Percentiles rank a stretch among this genome's conserved stretches.
Evolutionary conservation across 2,797 vertebrate species (phyloP).

Genomic region (Melanotaenia boesemani): DNA sequence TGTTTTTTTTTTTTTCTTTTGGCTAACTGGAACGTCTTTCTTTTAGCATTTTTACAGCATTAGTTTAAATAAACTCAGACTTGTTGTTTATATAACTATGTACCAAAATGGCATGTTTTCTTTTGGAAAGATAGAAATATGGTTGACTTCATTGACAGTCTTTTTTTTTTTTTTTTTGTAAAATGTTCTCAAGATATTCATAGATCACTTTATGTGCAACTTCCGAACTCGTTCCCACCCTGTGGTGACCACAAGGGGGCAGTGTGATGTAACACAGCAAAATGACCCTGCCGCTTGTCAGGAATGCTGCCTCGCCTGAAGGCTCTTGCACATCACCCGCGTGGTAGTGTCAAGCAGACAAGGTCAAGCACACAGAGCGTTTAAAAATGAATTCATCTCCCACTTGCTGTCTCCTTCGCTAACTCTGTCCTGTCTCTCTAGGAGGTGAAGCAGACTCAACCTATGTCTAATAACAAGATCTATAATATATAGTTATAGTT

Average conservation of each 20-base stretch:
- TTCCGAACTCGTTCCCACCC: neutral
- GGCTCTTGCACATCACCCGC: slow-evolving; percentile 63
- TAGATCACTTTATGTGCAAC: slow-evolving; percentile 30
- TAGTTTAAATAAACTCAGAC: slow-evolving; percentile 12
- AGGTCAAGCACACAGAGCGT: slow-evolving; percentile 78
- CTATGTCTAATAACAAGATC: slow-evolving; percentile 41
- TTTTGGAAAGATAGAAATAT: neutral
- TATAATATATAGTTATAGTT: slow-evolving; percentile 23
- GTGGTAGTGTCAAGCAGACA: slow-evolving; percentile 77
- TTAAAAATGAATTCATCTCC: slow-evolving; percentile 80
- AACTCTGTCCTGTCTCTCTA: slow-evolving; percentile 22
- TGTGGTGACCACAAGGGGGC: slow-evolving; percentile 77
- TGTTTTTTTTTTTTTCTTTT: slow-evolving; percentile 19
- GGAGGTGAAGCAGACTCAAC: slow-evolving; percentile 21
- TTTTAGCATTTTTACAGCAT: slow-evolving; percentile 1
- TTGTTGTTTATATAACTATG: neutral
- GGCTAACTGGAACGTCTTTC: slow-evolving; percentile 6
- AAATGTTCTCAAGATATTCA: slow-evolving; percentile 16
- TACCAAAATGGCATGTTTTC: neutral
- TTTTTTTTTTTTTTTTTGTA: neutral
- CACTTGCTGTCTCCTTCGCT: slow-evolving; percentile 41
- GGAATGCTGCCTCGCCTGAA: slow-evolving; percentile 46
- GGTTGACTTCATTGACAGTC: neutral
- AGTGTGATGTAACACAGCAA: slow-evolving; percentile 73
- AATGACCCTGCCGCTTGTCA: slow-evolving; percentile 33